These are phyloP conservation scores for Chrysogorgia sp. DNA, from an alignment of 92 coral and sea anemone genomes.

Conservation along the genomic window DNA sequence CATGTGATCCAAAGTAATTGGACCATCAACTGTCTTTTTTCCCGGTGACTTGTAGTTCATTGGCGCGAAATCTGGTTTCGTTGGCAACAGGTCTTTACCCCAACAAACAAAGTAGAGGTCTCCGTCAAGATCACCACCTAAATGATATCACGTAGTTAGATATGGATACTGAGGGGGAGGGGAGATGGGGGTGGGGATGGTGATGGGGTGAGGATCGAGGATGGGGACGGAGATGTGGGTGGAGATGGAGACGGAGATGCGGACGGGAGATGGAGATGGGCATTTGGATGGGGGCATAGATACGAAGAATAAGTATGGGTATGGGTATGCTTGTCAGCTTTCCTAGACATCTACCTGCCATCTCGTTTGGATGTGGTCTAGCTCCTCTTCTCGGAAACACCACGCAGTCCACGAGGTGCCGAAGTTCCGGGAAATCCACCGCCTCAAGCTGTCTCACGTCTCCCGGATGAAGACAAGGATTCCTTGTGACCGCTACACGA, in stretches of 20 bases:
- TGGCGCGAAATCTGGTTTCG: slow-evolving; percentile 64
- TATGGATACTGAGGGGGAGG: too few species aligned
- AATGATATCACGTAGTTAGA: too few species aligned
- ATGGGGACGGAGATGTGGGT: too few species aligned
- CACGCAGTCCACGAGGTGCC: slow-evolving; percentile 85
- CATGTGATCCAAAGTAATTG: slow-evolving; percentile 80
- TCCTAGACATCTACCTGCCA: slow-evolving; percentile 63
- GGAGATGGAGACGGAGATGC: too few species aligned
- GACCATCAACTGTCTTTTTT: slow-evolving; percentile 62
- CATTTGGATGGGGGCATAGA: too few species aligned
- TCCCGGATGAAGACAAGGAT: slow-evolving; percentile 96
- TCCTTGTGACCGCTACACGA: slow-evolving; percentile 85
- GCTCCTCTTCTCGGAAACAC: slow-evolving; percentile 92
- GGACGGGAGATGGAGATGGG: too few species aligned
- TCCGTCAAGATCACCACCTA: slow-evolving; percentile 93
- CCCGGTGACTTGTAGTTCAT: slow-evolving; percentile 90
- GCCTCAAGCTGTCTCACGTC: slow-evolving; percentile 92
- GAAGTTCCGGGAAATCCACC: slow-evolving; percentile 70
- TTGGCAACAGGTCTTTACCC: slow-evolving; percentile 68
- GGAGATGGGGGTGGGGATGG: too few species aligned
- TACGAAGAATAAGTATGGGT: too few species aligned
- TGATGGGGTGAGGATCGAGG: too few species aligned
- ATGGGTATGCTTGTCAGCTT: too few species aligned
- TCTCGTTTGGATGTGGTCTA: slow-evolving; percentile 92
- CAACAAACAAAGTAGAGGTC: slow-evolving; percentile 94